phyloP scores from a whole-genome alignment of 2,797 vertebrate species.

The Sebastes iracundus region DNA sequence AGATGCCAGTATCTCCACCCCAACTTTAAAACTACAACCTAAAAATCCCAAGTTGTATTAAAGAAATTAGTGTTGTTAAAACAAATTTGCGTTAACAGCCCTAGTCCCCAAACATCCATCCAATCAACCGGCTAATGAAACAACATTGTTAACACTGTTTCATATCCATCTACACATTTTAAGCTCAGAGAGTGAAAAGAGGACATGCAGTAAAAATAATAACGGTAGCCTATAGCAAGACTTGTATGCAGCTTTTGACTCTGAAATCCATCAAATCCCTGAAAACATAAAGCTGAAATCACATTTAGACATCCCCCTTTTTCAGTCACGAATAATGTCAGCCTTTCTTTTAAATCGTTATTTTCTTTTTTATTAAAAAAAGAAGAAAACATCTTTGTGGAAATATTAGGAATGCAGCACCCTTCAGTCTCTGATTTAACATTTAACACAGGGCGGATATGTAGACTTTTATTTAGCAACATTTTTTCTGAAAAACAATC shows the following conservation, averaged over 20 bases:
- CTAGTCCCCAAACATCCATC: background rate
- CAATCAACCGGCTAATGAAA: background rate
- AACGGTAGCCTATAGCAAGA: background rate
- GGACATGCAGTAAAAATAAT: background rate
- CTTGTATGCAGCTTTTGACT: background rate
- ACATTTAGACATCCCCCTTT: background rate
- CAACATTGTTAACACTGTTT: background rate
- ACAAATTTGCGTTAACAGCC: too few relatives aligned
- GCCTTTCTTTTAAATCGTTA: background rate
- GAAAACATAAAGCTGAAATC: background rate
- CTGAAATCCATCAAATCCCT: background rate
- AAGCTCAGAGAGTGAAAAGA: background rate
- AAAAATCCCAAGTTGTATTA: too few relatives aligned
- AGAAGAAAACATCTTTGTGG: background rate
- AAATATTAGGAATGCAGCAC: background rate
- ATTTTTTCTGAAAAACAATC: conserved; percentile 14
- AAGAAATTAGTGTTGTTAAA: too few relatives aligned
- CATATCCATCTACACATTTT: background rate
- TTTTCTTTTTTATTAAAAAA: background rate
- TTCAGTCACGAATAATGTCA: background rate
- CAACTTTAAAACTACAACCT: too few relatives aligned
- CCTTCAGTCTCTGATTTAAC: background rate
- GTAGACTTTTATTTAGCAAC: background rate
- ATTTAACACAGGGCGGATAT: background rate
- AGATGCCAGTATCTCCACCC: too few relatives aligned